Percentiles rank a stretch among this genome's conserved stretches.
phyloP scores from a whole-genome alignment of 2,113 vertebrate genomes.

The Microcebus lehilahytsara region DNA sequence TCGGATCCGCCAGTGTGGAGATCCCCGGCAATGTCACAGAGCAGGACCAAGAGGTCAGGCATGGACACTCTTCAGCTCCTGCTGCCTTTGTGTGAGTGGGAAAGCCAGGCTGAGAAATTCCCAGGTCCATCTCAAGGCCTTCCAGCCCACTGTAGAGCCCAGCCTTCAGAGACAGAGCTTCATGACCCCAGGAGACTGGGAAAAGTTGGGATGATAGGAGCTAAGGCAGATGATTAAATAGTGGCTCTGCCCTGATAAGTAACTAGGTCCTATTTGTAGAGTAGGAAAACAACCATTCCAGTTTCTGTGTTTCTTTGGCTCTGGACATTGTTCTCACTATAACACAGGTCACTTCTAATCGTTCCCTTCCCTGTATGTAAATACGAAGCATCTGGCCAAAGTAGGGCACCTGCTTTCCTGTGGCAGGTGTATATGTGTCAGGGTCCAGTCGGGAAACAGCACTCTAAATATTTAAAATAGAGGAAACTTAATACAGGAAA shows the following conservation, averaged over 20 bases:
- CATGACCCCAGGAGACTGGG: neutral
- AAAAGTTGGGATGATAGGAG: neutral
- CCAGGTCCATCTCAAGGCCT: neutral
- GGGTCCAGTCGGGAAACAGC: conserved; percentile 18
- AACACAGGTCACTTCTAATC: neutral
- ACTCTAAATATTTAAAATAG: neutral
- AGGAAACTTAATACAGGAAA: neutral
- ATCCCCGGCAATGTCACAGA: neutral
- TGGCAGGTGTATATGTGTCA: conserved; percentile 23
- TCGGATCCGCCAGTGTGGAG: neutral
- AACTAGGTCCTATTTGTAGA: neutral
- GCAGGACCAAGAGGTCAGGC: neutral
- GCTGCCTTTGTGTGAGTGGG: neutral
- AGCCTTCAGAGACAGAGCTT: neutral
- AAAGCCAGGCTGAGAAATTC: neutral
- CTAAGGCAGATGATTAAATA: neutral
- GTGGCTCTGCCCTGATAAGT: neutral
- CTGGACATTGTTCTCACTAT: neutral
- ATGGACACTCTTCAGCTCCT: neutral
- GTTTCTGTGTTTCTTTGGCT: neutral
- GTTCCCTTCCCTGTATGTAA: neutral
- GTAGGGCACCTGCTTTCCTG: neutral
- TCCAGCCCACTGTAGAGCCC: neutral
- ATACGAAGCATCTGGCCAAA: neutral
- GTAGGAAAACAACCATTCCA: neutral